Percentiles rank a stretch among this genome's conserved stretches.
phyloP scores from a whole-genome alignment of 2,888 invertebrate genomes.

The Dynastes hyllus region DNA sequence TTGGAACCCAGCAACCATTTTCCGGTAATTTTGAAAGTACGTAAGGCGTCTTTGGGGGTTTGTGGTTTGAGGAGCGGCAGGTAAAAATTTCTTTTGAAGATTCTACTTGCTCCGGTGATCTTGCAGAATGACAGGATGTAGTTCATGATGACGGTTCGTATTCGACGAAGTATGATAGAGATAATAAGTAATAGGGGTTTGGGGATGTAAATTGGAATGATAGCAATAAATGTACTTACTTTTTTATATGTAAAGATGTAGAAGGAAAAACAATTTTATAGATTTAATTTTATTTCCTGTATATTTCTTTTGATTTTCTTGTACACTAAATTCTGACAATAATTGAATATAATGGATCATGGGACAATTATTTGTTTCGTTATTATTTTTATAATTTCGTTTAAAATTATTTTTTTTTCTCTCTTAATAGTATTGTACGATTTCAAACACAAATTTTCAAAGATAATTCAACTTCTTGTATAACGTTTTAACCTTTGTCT shows the following conservation, averaged over 20 bases:
- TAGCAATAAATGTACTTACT: slow-evolving; percentile 5
- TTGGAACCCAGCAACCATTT: slow-evolving; percentile 84
- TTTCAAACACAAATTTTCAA: too few species aligned
- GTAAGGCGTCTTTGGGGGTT: slow-evolving; percentile 86
- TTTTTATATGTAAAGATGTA: neutral
- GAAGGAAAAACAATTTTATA: too few species aligned
- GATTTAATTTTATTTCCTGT: too few species aligned
- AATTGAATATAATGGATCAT: too few species aligned
- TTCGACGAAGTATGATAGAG: neutral
- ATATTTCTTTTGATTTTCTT: too few species aligned
- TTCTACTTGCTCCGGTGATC: slow-evolving; percentile 87
- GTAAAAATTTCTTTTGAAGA: slow-evolving; percentile 87
- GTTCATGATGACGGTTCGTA: slow-evolving; percentile 63
- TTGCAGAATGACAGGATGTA: slow-evolving; percentile 79
- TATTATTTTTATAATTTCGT: neutral
- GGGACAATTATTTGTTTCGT: neutral
- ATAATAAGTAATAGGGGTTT: neutral
- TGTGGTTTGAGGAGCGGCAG: slow-evolving; percentile 87
- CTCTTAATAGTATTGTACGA: too few species aligned
- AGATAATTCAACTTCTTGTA: too few species aligned
- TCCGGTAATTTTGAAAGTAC: slow-evolving; percentile 87
- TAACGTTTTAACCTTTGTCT: too few species aligned
- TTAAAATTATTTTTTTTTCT: too few species aligned
- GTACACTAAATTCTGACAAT: too few species aligned
- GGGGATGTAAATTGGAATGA: neutral